Percentiles rank a stretch among this genome's conserved stretches.
phyloP scores from a whole-genome alignment of 1,140 invertebrate genomes.

The Maconellicoccus hirsutus region DNA sequence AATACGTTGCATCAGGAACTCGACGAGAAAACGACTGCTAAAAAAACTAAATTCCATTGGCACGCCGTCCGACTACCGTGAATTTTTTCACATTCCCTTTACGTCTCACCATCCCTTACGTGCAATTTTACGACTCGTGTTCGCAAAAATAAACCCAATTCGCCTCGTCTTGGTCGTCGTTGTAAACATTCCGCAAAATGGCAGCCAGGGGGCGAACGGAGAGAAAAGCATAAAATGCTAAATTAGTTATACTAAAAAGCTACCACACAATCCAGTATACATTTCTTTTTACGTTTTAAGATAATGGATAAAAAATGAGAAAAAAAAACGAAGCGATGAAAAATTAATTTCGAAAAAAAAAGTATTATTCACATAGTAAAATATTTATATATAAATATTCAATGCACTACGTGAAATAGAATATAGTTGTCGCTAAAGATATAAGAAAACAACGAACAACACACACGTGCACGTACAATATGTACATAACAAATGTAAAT shows the following conservation, averaged over 20 bases:
- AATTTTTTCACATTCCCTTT: no score
- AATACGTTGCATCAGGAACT: no score
- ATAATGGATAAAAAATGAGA: not conserved
- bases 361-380: not conserved
- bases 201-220: not conserved
- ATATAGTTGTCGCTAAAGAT: not conserved
- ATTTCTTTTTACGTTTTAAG: not conserved
- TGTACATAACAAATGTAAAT: not conserved
- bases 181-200: no score
- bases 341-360: not conserved
- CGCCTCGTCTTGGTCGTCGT: no score
- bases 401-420: not conserved
- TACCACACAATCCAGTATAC: not conserved
- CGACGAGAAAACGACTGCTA: no score
- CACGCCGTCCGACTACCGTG: no score
- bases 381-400: not conserved
- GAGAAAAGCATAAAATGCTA: not conserved
- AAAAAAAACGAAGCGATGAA: constrained; percentile 7
- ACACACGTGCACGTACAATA: constrained; percentile 6
- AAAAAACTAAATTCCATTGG: no score
- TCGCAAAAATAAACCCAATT: no score
- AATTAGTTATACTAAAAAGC: not conserved
- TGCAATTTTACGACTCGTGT: no score
- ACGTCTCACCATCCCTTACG: no score
- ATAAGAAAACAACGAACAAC: constrained; percentile 9